These are phyloP conservation scores for Caenorhabditis remanei DNA, from an alignment of 1,140 invertebrate species.

Conservation along the genomic window DNA sequence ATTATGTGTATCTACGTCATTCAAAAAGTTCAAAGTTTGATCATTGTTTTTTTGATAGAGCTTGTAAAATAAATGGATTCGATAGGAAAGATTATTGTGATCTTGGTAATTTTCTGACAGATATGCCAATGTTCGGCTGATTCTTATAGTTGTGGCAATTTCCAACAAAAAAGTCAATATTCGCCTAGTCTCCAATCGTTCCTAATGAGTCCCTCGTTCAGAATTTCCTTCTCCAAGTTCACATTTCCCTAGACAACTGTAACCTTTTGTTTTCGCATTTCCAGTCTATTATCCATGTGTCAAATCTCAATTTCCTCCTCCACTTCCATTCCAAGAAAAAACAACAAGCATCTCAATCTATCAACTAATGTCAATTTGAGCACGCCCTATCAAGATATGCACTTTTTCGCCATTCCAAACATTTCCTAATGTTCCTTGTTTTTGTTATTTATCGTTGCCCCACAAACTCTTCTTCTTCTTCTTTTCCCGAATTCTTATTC, in stretches of 20 bases:
- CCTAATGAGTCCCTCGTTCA: not conserved
- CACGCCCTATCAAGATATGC: not conserved
- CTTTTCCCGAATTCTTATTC: not conserved
- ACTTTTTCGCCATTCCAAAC: not conserved
- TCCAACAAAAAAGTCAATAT: no score
- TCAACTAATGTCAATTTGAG: conserved; percentile 1
- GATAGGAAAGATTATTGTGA: no score
- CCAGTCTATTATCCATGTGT: no score
- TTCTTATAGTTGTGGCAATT: no score
- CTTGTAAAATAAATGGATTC: no score
- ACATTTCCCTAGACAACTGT: no score
- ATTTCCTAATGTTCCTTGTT: not conserved
- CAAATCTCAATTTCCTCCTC: not conserved
- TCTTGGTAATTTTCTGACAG: no score
- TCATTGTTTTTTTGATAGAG: not conserved
- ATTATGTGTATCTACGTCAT: not conserved
- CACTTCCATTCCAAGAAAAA: not conserved
- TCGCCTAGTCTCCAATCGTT: no score
- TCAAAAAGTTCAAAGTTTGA: not conserved
- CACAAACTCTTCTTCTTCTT: not conserved
- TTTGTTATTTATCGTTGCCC: conserved; percentile 28
- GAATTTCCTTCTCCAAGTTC: not conserved
- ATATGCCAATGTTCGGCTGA: no score
- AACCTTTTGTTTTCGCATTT: no score
- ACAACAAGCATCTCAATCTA: not conserved